These are phyloP conservation scores for Mellivora capensis DNA, from an alignment of 2,113 vertebrate species.

Conservation along the genomic window DNA sequence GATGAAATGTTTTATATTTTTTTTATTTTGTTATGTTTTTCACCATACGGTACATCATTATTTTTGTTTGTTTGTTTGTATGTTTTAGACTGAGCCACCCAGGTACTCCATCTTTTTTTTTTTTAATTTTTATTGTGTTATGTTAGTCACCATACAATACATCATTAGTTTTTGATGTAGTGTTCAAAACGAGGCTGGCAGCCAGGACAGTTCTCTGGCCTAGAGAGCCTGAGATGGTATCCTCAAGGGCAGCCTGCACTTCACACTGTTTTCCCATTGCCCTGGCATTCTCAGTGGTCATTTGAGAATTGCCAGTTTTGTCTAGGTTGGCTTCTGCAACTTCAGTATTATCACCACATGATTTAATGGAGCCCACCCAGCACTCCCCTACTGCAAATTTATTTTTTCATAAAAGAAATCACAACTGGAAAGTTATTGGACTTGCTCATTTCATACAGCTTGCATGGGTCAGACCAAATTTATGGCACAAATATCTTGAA, in stretches of 20 bases:
- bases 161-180: no score
- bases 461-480: neutral
- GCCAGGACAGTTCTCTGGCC: neutral
- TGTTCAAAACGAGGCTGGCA: neutral
- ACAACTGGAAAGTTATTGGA: neutral
- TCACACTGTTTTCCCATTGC: neutral
- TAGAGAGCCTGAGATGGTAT: neutral
- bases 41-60: no score
- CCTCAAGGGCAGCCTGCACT: neutral
- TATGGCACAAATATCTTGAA: neutral
- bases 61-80: no score
- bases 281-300: neutral
- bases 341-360: neutral
- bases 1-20: neutral
- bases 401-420: neutral
- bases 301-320: neutral
- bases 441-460: neutral
- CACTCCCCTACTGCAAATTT: neutral
- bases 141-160: no score
- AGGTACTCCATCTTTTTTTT: no score
- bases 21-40: no score
- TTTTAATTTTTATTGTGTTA: no score
- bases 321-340: fast-evolving
- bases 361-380: neutral
- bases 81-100: no score